Base-by-base conservation (phyloP, 2,888 invertebrate genomes). In the Caenorhabditis uteleia region DNA sequence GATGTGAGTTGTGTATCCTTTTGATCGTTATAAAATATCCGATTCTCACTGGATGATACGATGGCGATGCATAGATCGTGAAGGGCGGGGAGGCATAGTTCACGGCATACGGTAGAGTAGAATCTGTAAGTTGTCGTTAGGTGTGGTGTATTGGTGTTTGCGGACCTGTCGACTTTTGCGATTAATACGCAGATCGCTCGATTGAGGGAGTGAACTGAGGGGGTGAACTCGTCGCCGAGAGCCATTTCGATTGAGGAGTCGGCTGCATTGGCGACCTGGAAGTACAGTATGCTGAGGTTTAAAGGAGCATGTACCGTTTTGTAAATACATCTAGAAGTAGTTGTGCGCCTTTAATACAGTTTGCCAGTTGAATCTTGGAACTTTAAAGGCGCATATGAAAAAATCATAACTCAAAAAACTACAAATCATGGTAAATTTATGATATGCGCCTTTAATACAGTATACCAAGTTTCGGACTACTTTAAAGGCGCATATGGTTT, bases 111-210 rank as follows among this genome's bases (percentile, higher is more conserved):
- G 66, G 92, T 90, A 51, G 92, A 91, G 85, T 93, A 95, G 50
- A 95, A 85, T 75, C 92, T 87, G n/a, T n/a, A n/a, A n/a, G n/a
- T n/a, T n/a, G n/a, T n/a, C n/a, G n/a, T n/a, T n/a, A n/a, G n/a
- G n/a, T n/a, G n/a, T n/a, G n/a, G n/a, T n/a, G n/a, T n/a, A n/a
- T n/a, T n/a, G n/a, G n/a, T n/a, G n/a, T n/a, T n/a, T n/a, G n/a
- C n/a, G n/a, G n/a, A n/a, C 85, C 89, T n/a, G 83, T 95, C 95
- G 0, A 92, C 91, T 79, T 91, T 91, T 61, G 93, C 91, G 0
- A 93, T 91, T 10, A 95, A 85, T 0, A 91, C 91, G 84, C 93
- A 93, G 55, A 94, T 89, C 0, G 93, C 91, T 80, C 92, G 90
- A 0, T 75, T 73, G 16, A 74, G 36, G 18, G 57, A 58, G 33